Conservation (phyloP, 2,888 invertebrate species). For the Polydrusus cervinus region DNA sequence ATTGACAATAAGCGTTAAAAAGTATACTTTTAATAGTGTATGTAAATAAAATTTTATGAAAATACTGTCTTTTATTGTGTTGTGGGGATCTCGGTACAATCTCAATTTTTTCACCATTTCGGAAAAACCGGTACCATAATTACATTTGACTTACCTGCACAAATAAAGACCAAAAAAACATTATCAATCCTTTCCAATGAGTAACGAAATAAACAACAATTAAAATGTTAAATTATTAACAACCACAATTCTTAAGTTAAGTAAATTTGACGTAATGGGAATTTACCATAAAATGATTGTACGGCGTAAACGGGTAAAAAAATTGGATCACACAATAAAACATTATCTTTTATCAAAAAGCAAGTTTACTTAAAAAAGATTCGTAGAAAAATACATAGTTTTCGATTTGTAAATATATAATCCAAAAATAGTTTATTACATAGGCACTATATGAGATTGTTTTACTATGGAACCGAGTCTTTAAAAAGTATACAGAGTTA, state of each 20-base stretch:
- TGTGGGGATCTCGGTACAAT: not conserved
- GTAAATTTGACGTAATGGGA: conserved; percentile 14
- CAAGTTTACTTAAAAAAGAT: conserved; percentile 15
- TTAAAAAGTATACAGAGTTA: too few relatives aligned
- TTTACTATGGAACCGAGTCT: too few relatives aligned
- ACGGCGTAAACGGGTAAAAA: not conserved
- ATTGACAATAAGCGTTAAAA: too few relatives aligned
- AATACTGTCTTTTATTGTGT: not conserved
- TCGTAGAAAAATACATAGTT: conserved; percentile 17
- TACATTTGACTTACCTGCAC: too few relatives aligned
- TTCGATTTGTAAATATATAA: conserved; percentile 11
- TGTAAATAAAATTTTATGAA: too few relatives aligned
- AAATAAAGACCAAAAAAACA: too few relatives aligned
- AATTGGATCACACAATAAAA: not conserved
- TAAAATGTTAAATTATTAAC: not conserved
- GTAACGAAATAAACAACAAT: conserved; percentile 8
- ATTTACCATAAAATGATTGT: not conserved
- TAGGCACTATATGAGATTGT: not conserved
- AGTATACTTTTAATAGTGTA: too few relatives aligned
- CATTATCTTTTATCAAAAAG: conserved; percentile 12
- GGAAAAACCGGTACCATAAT: too few relatives aligned
- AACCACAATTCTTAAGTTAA: conserved; percentile 6
- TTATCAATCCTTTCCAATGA: not conserved
- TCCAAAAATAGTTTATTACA: conserved; percentile 15
- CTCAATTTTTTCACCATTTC: not conserved